Percentiles rank a stretch among this genome's conserved stretches.
These are phyloP conservation scores for Petrocephalus microphthalmus DNA, from an alignment of 2,113 vertebrate genomes.

Conservation along the genomic window DNA sequence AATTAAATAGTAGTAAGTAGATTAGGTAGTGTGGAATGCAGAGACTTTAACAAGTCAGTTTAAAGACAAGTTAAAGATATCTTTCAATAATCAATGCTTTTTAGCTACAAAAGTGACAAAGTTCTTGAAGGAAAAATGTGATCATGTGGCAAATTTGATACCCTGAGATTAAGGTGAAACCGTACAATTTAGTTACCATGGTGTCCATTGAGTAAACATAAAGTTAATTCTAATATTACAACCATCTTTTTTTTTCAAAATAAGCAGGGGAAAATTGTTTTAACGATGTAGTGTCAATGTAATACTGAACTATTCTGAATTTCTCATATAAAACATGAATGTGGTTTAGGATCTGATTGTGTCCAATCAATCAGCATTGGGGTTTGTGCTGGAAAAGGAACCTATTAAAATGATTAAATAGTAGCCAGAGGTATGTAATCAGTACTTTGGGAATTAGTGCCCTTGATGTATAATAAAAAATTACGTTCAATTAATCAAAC, in stretches of 20 bases:
- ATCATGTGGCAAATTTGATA: neutral
- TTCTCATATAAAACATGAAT: conserved; percentile 11
- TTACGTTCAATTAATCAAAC: conserved; percentile 12
- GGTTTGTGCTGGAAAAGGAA: conserved; percentile 5
- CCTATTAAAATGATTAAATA: conserved; percentile 19
- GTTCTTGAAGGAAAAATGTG: neutral
- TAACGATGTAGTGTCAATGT: neutral
- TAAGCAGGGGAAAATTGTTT: neutral
- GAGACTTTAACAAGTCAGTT: neutral
- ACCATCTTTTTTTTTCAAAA: neutral
- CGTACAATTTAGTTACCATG: neutral
- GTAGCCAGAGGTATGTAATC: conserved; percentile 5
- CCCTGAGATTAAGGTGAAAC: neutral
- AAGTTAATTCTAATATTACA: neutral
- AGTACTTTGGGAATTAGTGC: conserved; percentile 10
- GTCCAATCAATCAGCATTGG: neutral
- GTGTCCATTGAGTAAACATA: neutral
- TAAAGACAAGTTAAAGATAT: neutral
- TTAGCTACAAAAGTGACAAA: neutral
- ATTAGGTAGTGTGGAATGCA: neutral
- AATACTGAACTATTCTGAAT: neutral
- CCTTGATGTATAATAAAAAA: conserved; percentile 15
- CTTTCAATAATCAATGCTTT: neutral
- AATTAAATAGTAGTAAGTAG: neutral
- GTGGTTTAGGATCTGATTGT: neutral